Percentiles rank a stretch among this genome's conserved stretches.
Evolutionary conservation across 2,888 invertebrate species (phyloP).

Genomic region (Hecatera dysodea): DNA sequence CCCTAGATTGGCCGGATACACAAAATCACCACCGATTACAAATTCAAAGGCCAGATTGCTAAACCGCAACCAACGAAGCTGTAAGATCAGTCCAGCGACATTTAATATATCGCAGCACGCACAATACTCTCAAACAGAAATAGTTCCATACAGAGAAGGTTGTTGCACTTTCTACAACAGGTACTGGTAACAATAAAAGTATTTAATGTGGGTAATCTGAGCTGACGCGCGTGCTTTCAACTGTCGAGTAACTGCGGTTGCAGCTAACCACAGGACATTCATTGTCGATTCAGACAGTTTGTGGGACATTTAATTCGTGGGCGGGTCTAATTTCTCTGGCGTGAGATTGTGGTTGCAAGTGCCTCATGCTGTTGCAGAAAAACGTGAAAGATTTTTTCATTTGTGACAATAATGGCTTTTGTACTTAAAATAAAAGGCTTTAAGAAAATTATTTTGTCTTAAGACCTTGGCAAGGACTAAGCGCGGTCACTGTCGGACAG

Average conservation of each 20-base stretch:
- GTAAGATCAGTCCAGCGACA: slow-evolving; percentile 45
- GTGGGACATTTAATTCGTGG: slow-evolving; percentile 58
- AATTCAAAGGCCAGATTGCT: slow-evolving; percentile 39
- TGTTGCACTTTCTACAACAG: slow-evolving; percentile 70
- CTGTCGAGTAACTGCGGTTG: slow-evolving; percentile 58
- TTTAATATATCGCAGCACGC: slow-evolving; percentile 55
- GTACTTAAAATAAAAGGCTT: too few species aligned
- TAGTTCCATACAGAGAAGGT: slow-evolving; percentile 56
- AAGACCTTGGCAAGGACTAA: too few species aligned
- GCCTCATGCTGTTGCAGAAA: slow-evolving; percentile 12
- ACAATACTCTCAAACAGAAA: slow-evolving; percentile 61
- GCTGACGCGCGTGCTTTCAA: slow-evolving; percentile 67
- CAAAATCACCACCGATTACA: slow-evolving; percentile 24
- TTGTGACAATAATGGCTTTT: not conserved
- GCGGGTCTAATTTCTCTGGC: slow-evolving; percentile 46
- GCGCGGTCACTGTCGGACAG: too few species aligned
- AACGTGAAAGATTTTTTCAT: slow-evolving; percentile 4
- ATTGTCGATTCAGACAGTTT: slow-evolving; percentile 59
- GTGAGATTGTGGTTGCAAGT: slow-evolving; percentile 27
- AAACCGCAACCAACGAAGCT: slow-evolving; percentile 44
- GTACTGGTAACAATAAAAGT: slow-evolving; percentile 68
- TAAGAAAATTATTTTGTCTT: too few species aligned
- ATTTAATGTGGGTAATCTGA: slow-evolving; percentile 67
- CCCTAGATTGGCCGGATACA: not conserved
- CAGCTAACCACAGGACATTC: slow-evolving; percentile 61